phyloP scores from a whole-genome alignment of 2,797 vertebrate genomes.

The Austrolebias charrua region DNA sequence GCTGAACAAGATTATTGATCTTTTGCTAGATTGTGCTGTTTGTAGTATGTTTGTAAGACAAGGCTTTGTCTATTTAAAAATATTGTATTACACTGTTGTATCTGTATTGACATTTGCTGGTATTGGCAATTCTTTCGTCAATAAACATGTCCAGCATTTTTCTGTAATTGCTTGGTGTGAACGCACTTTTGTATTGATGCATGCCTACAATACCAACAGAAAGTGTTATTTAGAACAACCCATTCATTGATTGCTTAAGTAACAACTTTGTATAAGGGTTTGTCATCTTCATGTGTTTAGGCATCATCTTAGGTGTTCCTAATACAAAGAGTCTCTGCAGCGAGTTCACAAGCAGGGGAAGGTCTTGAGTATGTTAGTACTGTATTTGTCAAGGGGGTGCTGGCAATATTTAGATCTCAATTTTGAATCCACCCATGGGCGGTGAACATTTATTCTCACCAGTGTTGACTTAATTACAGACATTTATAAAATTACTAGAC shows the following conservation, averaged over 20 bases:
- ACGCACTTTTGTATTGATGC: constrained; percentile 58
- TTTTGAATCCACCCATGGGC: no score
- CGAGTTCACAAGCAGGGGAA: no score
- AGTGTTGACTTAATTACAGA: no score
- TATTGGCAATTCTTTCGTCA: constrained; percentile 22
- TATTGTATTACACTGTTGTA: constrained; percentile 3
- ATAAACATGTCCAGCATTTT: constrained; percentile 23
- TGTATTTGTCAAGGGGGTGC: no score
- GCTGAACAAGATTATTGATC: neutral
- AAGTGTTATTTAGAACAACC: constrained; percentile 47
- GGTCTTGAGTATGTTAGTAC: no score
- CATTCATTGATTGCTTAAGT: constrained; percentile 62
- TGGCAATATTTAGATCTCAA: no score
- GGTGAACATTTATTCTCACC: no score
- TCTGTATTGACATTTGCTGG: constrained; percentile 20
- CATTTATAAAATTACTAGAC: no score
- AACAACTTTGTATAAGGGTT: constrained; percentile 41
- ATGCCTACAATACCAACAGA: constrained; percentile 39
- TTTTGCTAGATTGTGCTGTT: neutral
- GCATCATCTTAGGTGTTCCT: constrained; percentile 16
- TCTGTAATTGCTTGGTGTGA: constrained; percentile 29
- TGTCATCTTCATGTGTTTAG: constrained; percentile 26
- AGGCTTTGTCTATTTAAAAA: constrained; percentile 3
- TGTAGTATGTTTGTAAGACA: neutral
- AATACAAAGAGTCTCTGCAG: neutral